Conservation (phyloP, 2,797 vertebrate genomes). For the Antrozous pallidus region DNA sequence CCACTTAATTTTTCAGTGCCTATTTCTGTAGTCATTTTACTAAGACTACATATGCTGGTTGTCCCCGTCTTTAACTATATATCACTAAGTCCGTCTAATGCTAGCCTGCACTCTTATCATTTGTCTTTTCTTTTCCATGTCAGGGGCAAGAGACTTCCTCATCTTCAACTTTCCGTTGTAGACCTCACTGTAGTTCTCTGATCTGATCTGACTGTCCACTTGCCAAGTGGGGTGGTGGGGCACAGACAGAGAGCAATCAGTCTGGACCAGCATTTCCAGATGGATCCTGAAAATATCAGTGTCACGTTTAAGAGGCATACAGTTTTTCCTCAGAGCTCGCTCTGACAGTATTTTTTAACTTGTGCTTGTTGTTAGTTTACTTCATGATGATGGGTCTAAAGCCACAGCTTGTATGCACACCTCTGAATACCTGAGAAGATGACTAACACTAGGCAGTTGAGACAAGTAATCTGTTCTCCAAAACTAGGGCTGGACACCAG, state of each 20-base stretch:
- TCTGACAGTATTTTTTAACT: background rate
- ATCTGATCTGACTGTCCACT: background rate
- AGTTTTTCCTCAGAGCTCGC: background rate
- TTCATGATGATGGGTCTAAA: background rate
- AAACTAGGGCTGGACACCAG: background rate
- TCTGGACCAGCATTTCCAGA: background rate
- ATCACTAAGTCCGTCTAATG: background rate
- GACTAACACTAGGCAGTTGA: background rate
- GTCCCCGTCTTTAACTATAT: background rate
- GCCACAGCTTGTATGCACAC: background rate
- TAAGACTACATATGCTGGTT: background rate
- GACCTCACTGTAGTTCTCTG: background rate
- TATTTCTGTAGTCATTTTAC: background rate
- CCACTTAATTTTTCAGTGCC: background rate
- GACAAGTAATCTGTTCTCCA: background rate
- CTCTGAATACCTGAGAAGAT: background rate
- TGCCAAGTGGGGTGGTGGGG: background rate
- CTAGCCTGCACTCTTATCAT: background rate
- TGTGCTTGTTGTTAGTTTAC: conserved; percentile 4
- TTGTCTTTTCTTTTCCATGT: background rate
- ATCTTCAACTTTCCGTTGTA: background rate
- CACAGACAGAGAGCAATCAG: background rate
- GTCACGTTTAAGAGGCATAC: background rate
- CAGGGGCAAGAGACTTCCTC: background rate
- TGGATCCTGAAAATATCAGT: background rate